Conservation (phyloP, 2,113 vertebrate genomes). For the Collichthys lucidus region DNA sequence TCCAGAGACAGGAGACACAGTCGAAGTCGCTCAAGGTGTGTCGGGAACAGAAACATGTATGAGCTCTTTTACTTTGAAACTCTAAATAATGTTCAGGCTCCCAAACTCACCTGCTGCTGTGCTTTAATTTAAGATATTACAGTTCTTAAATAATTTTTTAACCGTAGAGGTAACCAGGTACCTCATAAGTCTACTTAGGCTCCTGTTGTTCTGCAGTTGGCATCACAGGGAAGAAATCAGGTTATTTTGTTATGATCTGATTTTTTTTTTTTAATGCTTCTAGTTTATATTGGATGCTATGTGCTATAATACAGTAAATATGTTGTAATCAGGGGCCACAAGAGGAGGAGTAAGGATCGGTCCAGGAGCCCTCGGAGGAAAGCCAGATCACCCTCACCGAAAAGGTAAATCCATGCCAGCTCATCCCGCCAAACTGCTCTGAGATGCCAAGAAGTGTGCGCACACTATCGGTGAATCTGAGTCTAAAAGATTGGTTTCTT, state of each 20-base stretch:
- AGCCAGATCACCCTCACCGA: constrained; percentile 89
- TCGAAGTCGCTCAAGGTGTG: constrained; percentile 88
- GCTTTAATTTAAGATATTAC: neutral
- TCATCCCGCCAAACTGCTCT: neutral
- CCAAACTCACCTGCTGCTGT: neutral
- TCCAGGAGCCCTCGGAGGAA: constrained; percentile 89
- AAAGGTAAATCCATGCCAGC: constrained; percentile 80
- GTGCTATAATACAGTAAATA: neutral
- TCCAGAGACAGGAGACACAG: constrained; percentile 89
- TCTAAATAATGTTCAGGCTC: neutral
- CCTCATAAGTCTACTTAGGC: neutral
- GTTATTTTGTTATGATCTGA: too few relatives aligned
- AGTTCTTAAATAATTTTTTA: neutral
- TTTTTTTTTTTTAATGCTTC: too few relatives aligned
- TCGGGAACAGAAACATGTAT: neutral
- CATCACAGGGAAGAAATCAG: neutral
- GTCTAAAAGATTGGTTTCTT: neutral
- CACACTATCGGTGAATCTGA: neutral
- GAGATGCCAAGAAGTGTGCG: too few relatives aligned
- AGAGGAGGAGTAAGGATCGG: constrained; percentile 88
- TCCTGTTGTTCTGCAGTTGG: neutral
- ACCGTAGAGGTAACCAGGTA: neutral
- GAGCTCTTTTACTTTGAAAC: neutral
- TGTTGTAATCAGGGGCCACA: constrained; percentile 83
- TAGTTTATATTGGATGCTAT: neutral